These are phyloP conservation scores for Teleogryllus occipitalis DNA, from an alignment of 1,140 invertebrate genomes.

Conservation along the genomic window DNA sequence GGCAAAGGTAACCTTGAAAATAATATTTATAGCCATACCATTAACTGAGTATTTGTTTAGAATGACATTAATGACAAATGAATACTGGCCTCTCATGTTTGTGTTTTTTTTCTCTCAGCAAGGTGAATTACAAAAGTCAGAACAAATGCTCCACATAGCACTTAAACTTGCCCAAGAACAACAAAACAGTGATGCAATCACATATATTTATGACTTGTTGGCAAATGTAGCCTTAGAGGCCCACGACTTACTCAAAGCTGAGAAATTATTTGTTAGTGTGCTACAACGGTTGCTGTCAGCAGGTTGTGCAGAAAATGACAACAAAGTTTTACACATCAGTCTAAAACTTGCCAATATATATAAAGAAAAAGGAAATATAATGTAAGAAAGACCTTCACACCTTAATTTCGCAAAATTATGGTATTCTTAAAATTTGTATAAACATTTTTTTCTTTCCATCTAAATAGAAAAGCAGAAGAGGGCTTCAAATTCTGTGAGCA, in stretches of 20 bases:
- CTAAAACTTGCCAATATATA: conserved; percentile 64
- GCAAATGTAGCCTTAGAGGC: conserved; percentile 78
- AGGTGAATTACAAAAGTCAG: conserved; percentile 68
- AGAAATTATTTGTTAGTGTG: conserved; percentile 71
- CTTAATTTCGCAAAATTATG: not conserved
- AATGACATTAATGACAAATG: no score
- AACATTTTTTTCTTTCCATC: conserved; percentile 16
- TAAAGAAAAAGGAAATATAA: conserved; percentile 49
- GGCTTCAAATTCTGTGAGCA: conserved; percentile 71
- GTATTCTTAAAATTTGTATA: not conserved
- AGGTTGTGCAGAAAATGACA: conserved; percentile 62
- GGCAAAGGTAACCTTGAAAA: no score
- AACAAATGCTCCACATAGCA: conserved; percentile 74
- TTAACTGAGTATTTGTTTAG: no score
- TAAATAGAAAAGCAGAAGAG: conserved; percentile 51
- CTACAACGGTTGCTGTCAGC: conserved; percentile 62
- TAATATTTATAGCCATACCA: no score
- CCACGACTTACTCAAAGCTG: conserved; percentile 70
- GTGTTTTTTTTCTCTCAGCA: conserved; percentile 43
- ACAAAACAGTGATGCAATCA: conserved; percentile 62
- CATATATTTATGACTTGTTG: conserved; percentile 84
- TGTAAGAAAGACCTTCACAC: conserved; percentile 33
- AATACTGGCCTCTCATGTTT: not conserved
- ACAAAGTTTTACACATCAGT: conserved; percentile 69
- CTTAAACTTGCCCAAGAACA: conserved; percentile 73